Evolutionary conservation across 2,888 invertebrate species (phyloP), one percentile per base, ranked within the genome.

Genomic region (Agonopterix alstromeriana): DNA sequence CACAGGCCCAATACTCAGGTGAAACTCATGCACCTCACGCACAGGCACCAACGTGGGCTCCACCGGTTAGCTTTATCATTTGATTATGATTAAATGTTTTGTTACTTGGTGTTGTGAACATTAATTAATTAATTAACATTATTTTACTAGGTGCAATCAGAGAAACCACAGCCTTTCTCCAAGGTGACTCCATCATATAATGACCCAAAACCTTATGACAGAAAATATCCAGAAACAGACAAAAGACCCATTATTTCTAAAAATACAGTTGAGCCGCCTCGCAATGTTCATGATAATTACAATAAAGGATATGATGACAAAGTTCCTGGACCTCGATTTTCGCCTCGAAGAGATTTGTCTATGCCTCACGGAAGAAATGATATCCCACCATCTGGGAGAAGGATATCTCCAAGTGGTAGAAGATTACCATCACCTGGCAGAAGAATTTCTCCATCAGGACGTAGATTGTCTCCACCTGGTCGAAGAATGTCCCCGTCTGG

Each of bases 161-260:
- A 27, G 5, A 38, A 38, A 38, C 38, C n/a, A 5, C 38, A 10
- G n/a, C 38, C 2, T 9, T 50, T 49, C 45, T 4, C 36, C 1
- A 55, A 55, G 42, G 41, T 50, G 35, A 48, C 10, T 5, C 45
- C 51, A 41, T 45, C 45, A 43, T 7, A 45, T 36, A 47, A 71
- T 3, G 65, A 71, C 3, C 27, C 27, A 5, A 27, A 27, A 27
- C 27, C 27, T 27, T 27, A 27, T 27, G 65, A 64, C 2, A 60
- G 66, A 12, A 56, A 55, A 35, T 67, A 63, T 46, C 50, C 55
- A 1, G 58, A 54, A 4, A 3, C 46, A 0, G 65, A 67, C 10
- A 57, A 56, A 36, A 54, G 60, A 9, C 55, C 55, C 4, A 48
- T 53, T 17, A 36, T 46, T 42, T 9, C 14, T 8, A 50, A 41